Evolutionary conservation across 2,113 vertebrate genomes (phyloP), one percentile per base, ranked within the genome.

Genomic region (Tringa solitaria): DNA sequence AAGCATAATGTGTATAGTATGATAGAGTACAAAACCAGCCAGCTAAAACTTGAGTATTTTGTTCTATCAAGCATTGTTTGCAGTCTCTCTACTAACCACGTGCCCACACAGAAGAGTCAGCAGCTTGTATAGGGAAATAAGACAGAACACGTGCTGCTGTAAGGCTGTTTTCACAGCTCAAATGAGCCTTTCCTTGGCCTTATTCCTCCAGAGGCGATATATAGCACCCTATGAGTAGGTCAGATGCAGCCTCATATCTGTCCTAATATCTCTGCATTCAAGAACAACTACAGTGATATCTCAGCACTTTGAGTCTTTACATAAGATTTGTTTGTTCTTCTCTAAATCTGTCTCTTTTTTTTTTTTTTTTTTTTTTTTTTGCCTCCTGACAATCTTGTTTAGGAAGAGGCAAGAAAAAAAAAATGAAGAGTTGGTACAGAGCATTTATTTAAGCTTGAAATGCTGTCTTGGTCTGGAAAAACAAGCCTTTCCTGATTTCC

Each of bases 401-500:
- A 72, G 45, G n/a, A 78, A 91, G 77, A 51, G 11, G 7, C 6
- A 59, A 50, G 12, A n/a, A 43, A 37, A 41, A n/a, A 41, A 43
- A n/a, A 18, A 13, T 19, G 32, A 39, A 39, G 22, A 83, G 3
- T 32, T 77, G 59, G 37, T 50, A 14, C 4, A 78, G 48, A 86
- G n/a, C n/a, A 70, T 43, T 85, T 84, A 57, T 81, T 94, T 86
- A 73, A 90, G 74, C 64, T 26, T 87, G 74, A 91, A 90, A 84
- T 80, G 61, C 63, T 93, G 83, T 73, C 59, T 82, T 84, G 35
- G 12, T 46, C 56, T 87, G 93, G 65, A 84, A 88, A 94, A 96
- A 76, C 61, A 91, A 91, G 51, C 32, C 30, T 93, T 88, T 76
- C 67, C 72, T 57, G 75, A 86, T 95, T 96, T 90, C 78, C 84